These are phyloP conservation scores for Antedon mediterranea DNA, from an alignment of 53 echinoderm and acorn worm genomes.

Conservation along the genomic window DNA sequence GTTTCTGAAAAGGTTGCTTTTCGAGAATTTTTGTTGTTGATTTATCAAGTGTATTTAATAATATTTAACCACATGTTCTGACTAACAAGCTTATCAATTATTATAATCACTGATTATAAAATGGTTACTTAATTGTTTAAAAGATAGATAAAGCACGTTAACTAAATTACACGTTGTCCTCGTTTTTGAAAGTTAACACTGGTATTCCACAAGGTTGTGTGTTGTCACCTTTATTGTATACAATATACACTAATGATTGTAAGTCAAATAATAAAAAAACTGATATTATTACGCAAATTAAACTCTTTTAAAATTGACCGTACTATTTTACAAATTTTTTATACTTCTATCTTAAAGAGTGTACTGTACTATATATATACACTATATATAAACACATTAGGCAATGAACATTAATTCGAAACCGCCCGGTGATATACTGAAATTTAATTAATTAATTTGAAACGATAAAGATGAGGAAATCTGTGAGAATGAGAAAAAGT, in stretches of 20 bases:
- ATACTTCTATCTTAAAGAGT: too few relatives aligned
- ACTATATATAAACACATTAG: too few relatives aligned
- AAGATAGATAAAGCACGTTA: background rate
- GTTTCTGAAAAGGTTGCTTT: background rate
- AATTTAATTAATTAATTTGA: too few relatives aligned
- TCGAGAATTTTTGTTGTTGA: slow-evolving; percentile 5
- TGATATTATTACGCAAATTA: too few relatives aligned
- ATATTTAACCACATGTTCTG: background rate
- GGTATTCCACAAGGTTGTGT: background rate
- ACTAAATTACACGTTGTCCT: background rate
- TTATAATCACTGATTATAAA: background rate
- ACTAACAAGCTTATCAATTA: background rate
- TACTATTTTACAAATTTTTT: too few relatives aligned
- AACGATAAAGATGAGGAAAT: too few relatives aligned
- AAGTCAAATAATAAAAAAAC: background rate
- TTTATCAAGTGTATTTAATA: background rate
- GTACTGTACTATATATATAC: too few relatives aligned
- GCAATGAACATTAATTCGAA: too few relatives aligned
- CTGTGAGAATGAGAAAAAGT: too few relatives aligned
- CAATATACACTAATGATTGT: background rate
- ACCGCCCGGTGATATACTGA: too few relatives aligned
- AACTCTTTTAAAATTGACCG: too few relatives aligned
- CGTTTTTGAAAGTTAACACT: background rate
- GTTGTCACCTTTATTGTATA: background rate
- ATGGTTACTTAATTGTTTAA: too few relatives aligned